phyloP scores from a whole-genome alignment of 1,140 invertebrate species.

The Hyles vespertilio region DNA sequence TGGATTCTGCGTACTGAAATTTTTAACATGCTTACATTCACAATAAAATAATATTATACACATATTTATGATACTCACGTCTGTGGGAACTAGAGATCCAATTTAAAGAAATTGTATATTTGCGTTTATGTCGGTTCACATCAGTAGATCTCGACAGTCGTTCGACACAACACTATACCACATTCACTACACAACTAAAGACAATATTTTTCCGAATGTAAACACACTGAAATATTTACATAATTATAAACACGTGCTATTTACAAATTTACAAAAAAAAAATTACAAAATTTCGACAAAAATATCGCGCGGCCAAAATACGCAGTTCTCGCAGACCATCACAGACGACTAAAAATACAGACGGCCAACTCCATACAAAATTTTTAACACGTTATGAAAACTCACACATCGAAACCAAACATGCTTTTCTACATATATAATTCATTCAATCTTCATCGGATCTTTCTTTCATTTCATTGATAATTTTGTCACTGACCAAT shows the following conservation, averaged over 20 bases:
- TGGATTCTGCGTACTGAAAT: constrained; percentile 2
- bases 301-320: constrained; percentile 13
- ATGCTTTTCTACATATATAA: too few relatives aligned
- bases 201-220: background rate
- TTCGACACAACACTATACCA: constrained; percentile 16
- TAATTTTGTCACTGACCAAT: too few relatives aligned
- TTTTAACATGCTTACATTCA: background rate
- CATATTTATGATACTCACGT: constrained; percentile 26
- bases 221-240: constrained; percentile 18
- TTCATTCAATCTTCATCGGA: too few relatives aligned
- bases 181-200: constrained; percentile 3
- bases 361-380: too few relatives aligned
- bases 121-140: constrained; percentile 12
- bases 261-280: constrained; percentile 34
- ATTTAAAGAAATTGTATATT: background rate
- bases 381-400: too few relatives aligned
- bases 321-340: constrained; percentile 15
- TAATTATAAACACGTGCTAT: constrained; percentile 19
- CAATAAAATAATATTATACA: background rate
- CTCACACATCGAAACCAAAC: too few relatives aligned
- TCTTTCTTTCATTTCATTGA: too few relatives aligned
- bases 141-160: constrained; percentile 19
- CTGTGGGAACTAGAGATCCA: constrained; percentile 7
- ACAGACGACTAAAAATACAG: too few relatives aligned
- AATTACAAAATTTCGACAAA: constrained; percentile 15